Percentiles rank a stretch among this genome's conserved stretches.
phyloP scores from a whole-genome alignment of 1,140 invertebrate species.

The Apis dorsata region DNA sequence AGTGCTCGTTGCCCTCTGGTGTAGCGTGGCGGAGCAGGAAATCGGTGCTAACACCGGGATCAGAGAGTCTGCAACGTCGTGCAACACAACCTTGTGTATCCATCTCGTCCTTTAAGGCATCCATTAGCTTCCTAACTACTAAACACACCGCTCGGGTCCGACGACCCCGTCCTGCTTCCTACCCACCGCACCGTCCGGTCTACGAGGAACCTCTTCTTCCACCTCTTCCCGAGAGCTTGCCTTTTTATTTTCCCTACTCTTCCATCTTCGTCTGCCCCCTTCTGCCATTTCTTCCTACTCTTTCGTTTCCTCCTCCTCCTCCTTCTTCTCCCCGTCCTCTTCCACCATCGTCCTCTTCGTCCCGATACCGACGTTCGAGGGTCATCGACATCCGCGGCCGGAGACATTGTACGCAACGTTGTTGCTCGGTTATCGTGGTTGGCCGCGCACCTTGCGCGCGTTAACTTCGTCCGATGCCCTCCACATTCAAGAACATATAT shows the following conservation, averaged over 20 bases:
- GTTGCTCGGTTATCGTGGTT: slow-evolving; percentile 51
- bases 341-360: slow-evolving; percentile 13
- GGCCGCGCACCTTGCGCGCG: slow-evolving; percentile 60
- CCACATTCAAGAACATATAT: too few species aligned
- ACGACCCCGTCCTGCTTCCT: slow-evolving; percentile 40
- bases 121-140: slow-evolving; percentile 64
- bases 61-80: slow-evolving; percentile 40
- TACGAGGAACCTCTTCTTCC: slow-evolving; percentile 29
- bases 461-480: slow-evolving; percentile 37
- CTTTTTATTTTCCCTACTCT: slow-evolving; percentile 29
- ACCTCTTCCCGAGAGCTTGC: slow-evolving; percentile 3
- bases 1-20: slow-evolving; percentile 55
- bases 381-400: slow-evolving; percentile 68
- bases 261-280: slow-evolving; percentile 18
- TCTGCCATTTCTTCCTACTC: not conserved
- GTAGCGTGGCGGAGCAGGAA: slow-evolving; percentile 59
- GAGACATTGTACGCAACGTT: slow-evolving; percentile 65
- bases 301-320: not conserved
- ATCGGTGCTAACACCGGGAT: slow-evolving; percentile 58
- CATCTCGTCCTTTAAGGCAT: slow-evolving; percentile 58
- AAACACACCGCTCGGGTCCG: slow-evolving; percentile 59
- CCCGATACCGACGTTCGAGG: slow-evolving; percentile 56
- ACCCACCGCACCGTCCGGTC: slow-evolving; percentile 35
- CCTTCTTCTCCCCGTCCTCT: not conserved
- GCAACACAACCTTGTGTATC: slow-evolving; percentile 41